Base-by-base conservation (phyloP, 2,888 invertebrate genomes). In the Odontocolon sp. region DNA sequence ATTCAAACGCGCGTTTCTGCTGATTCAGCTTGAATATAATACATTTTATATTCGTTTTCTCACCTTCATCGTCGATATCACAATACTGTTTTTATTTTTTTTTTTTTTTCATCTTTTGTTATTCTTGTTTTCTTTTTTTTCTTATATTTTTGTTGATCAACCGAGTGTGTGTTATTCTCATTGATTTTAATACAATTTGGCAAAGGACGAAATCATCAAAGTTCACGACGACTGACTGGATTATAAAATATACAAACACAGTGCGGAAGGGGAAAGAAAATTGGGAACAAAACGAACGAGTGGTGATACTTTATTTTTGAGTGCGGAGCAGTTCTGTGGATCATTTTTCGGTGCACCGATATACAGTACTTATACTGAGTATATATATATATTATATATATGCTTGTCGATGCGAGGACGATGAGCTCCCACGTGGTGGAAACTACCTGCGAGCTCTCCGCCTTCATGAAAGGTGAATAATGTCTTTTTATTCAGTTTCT, bases 401-500 rank as follows among this genome's bases (percentile, higher is more conserved):
- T 71, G 76, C 71, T 76, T 31, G 71, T 61, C 70, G 74, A 79
- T 79, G 79, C 74, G 40, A 71, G 63, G 67, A 84, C 80, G 42
- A 88, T 88, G 88, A 85, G 80, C 82, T 77, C 80, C 80, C 88
- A 86, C 87, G 87, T 87, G 85, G 84, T 88, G 80, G 87, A 87
- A 77, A 79, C 85, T 45, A 86, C 84, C 61, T 83, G 82, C 76
- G 87, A 87, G 68, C 83, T 88, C 26, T 85, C 88, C 54, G 85
- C 83, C 69, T 85, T 87, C 40, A 87, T 88, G 78, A 88, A 88
- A 88, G 88, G 88, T 88, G 74, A 87, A 79, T 83, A 47, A 70
- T 23, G 45, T 8, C 31, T 57, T 70, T 74, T 23, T 38, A 59
- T 42, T 42, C 4, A 6, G 2, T 8, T 18, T 3, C 31, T 45